phyloP scores from a whole-genome alignment of 2,888 invertebrate species.

The Pardosa pseudoannulata region DNA sequence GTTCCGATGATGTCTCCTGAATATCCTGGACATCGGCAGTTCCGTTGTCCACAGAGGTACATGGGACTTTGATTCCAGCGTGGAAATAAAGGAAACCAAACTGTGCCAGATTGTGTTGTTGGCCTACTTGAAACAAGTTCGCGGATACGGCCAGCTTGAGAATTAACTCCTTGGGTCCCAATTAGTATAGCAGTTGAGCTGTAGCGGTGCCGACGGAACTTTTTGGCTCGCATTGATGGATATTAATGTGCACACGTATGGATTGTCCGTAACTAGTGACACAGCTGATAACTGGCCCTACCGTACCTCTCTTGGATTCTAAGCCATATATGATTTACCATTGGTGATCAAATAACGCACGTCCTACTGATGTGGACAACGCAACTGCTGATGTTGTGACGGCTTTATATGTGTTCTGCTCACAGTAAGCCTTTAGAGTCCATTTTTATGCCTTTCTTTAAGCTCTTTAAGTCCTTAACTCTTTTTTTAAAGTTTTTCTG shows the following conservation, averaged over 20 bases:
- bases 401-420: not conserved
- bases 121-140: slow-evolving; percentile 54
- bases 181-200: slow-evolving; percentile 21
- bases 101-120: slow-evolving; percentile 45
- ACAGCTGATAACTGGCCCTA: not conserved
- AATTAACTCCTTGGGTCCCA: slow-evolving; percentile 41
- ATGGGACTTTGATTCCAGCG: too few species aligned
- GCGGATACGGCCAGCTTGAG: slow-evolving; percentile 16
- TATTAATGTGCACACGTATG: slow-evolving; percentile 1
- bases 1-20: not conserved
- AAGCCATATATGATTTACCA: not conserved
- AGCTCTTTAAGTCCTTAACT: too few species aligned
- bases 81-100: not conserved
- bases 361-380: slow-evolving; percentile 32
- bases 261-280: not conserved
- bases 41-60: slow-evolving; percentile 47
- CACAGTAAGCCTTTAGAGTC: slow-evolving; percentile 55
- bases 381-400: slow-evolving; percentile 57
- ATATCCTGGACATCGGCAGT: slow-evolving; percentile 44
- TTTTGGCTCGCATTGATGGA: not conserved
- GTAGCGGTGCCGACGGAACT: not conserved
- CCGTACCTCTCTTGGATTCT: slow-evolving; percentile 34
- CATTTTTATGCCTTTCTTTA: too few species aligned
- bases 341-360: slow-evolving; percentile 2
- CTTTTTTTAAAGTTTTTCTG: too few species aligned